Percentiles rank a stretch among this genome's conserved stretches.
These are phyloP conservation scores for Kryptolebias ocellatus DNA, from an alignment of 2,797 vertebrate species.

Conservation along the genomic window DNA sequence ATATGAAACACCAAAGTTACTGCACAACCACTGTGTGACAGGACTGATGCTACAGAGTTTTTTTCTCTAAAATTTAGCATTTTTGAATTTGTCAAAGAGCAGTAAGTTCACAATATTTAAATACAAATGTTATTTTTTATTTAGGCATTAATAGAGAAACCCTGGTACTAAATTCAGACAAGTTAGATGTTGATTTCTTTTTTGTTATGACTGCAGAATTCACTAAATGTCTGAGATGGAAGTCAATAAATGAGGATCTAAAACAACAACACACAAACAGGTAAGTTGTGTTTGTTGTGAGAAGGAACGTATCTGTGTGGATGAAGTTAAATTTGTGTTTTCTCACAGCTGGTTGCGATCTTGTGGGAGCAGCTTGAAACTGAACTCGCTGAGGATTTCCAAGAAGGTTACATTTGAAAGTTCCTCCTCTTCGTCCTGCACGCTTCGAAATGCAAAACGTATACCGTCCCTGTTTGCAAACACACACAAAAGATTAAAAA, in stretches of 20 bases:
- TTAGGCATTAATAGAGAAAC: too few species aligned
- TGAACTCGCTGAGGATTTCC: slow-evolving; percentile 91
- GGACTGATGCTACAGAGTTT: background rate
- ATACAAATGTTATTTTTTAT: too few species aligned
- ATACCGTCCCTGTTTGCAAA: slow-evolving; percentile 84
- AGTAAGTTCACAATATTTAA: too few species aligned
- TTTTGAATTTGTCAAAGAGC: background rate
- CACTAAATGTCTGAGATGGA: too few species aligned
- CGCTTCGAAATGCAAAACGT: slow-evolving; percentile 81
- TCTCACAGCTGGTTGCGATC: slow-evolving; percentile 87
- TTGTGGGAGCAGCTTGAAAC: slow-evolving; percentile 84
- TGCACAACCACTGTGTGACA: background rate
- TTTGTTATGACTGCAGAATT: too few species aligned
- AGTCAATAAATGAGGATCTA: too few species aligned
- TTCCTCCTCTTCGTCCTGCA: slow-evolving; percentile 48
- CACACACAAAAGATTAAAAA: background rate
- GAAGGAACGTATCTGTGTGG: background rate
- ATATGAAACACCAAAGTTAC: background rate
- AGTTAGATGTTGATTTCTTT: too few species aligned
- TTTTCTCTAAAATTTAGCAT: background rate
- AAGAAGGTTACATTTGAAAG: slow-evolving; percentile 85
- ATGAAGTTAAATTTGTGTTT: slow-evolving; percentile 2
- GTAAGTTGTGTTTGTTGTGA: background rate
- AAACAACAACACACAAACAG: background rate
- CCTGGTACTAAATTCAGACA: too few species aligned